phyloP scores from a whole-genome alignment of 2,797 vertebrate genomes.

The Takifugu ocellatus region DNA sequence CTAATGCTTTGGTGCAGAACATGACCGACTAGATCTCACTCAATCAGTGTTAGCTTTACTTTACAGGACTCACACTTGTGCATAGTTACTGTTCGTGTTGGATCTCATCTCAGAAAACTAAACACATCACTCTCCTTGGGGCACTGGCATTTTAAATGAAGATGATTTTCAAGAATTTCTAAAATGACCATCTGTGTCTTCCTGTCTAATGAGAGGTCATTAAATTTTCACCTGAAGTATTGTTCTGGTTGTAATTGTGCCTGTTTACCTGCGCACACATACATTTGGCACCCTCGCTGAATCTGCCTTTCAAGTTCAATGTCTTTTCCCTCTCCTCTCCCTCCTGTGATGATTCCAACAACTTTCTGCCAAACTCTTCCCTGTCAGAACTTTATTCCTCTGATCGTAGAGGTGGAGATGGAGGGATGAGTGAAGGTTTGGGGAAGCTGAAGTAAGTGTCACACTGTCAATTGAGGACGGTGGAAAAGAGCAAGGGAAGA shows the following conservation, averaged over 20 bases:
- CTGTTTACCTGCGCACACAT: not conserved
- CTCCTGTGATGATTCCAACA: slow-evolving; percentile 30
- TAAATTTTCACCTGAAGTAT: not conserved
- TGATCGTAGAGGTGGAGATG: slow-evolving; percentile 55
- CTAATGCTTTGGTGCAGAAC: not conserved
- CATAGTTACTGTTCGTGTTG: too few species aligned
- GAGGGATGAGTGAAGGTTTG: slow-evolving; percentile 34
- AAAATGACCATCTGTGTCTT: too few species aligned
- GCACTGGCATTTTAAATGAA: too few species aligned
- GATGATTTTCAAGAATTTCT: too few species aligned
- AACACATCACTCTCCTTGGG: too few species aligned
- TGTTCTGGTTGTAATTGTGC: not conserved
- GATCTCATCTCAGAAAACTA: too few species aligned
- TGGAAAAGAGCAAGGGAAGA: slow-evolving; percentile 42
- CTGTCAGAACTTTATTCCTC: slow-evolving; percentile 59
- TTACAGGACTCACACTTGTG: too few species aligned
- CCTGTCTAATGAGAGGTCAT: too few species aligned
- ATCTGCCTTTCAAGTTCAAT: slow-evolving; percentile 38
- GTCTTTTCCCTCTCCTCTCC: slow-evolving; percentile 31
- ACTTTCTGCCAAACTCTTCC: slow-evolving; percentile 49
- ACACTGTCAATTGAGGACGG: slow-evolving; percentile 46
- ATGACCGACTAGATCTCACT: too few species aligned
- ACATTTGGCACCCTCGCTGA: slow-evolving; percentile 16
- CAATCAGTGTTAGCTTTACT: too few species aligned
- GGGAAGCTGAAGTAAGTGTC: slow-evolving; percentile 41